Conservation (phyloP, 2,797 vertebrate species). For the Tolypeutes matacus region DNA sequence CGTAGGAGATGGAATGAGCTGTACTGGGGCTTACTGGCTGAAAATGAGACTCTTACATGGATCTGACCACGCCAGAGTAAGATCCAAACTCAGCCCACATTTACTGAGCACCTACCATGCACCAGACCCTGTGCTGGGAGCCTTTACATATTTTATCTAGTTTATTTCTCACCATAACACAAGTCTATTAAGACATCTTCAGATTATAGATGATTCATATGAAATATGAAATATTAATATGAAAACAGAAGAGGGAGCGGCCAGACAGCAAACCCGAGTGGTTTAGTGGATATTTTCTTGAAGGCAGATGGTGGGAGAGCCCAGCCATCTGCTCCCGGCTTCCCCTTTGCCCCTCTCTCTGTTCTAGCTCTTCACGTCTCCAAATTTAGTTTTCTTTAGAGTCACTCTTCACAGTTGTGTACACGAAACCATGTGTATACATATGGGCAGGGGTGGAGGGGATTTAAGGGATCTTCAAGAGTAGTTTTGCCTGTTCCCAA, state of each 20-base stretch:
- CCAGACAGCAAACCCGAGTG: no score
- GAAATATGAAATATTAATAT: no score
- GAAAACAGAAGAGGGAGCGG: no score
- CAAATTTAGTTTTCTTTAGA: background rate
- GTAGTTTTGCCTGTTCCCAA: background rate
- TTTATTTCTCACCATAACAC: no score
- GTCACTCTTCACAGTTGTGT: fast-evolving
- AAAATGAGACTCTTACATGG: fast-evolving
- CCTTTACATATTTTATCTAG: background rate
- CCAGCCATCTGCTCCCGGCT: no score
- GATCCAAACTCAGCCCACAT: background rate
- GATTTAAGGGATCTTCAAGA: background rate
- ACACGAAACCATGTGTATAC: background rate
- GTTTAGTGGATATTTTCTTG: no score
- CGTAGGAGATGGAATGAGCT: no score
- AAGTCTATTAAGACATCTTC: fast-evolving
- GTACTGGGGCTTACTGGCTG: background rate
- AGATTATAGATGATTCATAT: background rate
- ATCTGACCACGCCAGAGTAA: background rate
- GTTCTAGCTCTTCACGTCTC: no score
- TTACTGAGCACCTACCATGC: background rate
- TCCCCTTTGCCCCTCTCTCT: no score
- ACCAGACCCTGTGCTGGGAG: background rate
- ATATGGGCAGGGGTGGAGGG: background rate
- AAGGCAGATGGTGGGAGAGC: no score